Conservation (phyloP, 2,113 vertebrate species). For the Triplophysa siluroides region DNA sequence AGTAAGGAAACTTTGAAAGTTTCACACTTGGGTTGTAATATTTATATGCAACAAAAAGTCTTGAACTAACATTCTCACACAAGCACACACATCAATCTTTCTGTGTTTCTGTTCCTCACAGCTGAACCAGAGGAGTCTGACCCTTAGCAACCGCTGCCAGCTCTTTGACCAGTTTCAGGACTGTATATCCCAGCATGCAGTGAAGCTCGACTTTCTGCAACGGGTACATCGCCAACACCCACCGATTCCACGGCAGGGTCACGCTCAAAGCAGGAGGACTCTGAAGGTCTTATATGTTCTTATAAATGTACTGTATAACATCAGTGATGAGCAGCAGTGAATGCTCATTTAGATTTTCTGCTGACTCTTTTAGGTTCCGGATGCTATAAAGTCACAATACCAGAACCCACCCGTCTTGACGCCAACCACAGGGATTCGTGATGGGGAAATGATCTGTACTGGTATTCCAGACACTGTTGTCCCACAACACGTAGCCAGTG, state of each 20-base stretch:
- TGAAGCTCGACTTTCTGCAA: slow-evolving; percentile 95
- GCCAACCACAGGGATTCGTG: slow-evolving; percentile 86
- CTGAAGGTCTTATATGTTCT: slow-evolving; percentile 79
- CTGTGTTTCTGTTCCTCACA: slow-evolving; percentile 65
- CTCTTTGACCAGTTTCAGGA: slow-evolving; percentile 98
- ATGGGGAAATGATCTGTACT: slow-evolving; percentile 92
- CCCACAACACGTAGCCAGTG: slow-evolving; percentile 87
- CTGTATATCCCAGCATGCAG: slow-evolving; percentile 93
- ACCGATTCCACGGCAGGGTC: slow-evolving; percentile 81
- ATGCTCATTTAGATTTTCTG: neutral
- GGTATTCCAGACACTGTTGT: slow-evolving; percentile 81
- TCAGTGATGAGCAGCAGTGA: neutral
- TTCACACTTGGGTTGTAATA: too few species aligned
- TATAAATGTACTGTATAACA: neutral
- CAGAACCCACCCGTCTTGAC: slow-evolving; percentile 86
- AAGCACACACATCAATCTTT: too few species aligned
- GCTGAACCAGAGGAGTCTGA: slow-evolving; percentile 96
- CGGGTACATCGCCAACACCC: slow-evolving; percentile 89
- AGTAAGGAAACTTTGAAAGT: slow-evolving; percentile 74
- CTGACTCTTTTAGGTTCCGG: slow-evolving; percentile 82
- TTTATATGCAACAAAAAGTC: too few species aligned
- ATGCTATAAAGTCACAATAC: slow-evolving; percentile 97
- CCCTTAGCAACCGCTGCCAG: slow-evolving; percentile 93
- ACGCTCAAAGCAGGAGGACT: slow-evolving; percentile 82
- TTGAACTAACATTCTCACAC: too few species aligned